Percentiles rank a stretch among this genome's conserved stretches.
phyloP scores from a whole-genome alignment of 1,140 invertebrate species.

The Cotesia glomerata region DNA sequence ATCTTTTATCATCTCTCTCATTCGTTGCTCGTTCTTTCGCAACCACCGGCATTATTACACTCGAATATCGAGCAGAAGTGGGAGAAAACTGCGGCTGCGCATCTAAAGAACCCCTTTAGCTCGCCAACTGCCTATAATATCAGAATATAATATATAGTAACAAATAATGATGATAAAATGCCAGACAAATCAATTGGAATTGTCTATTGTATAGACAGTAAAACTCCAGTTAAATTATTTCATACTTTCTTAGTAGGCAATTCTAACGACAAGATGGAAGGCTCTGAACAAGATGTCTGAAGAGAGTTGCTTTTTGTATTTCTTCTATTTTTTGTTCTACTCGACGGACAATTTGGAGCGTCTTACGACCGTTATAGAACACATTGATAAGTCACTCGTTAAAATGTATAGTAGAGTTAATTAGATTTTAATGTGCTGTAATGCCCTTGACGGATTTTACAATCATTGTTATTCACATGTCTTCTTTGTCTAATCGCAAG shows the following conservation, averaged over 20 bases:
- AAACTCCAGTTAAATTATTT: background rate
- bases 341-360: conserved; percentile 43
- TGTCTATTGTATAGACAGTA: background rate
- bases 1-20: background rate
- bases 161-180: background rate
- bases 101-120: background rate
- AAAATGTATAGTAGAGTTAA: conserved; percentile 42
- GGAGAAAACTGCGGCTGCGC: conserved; percentile 24
- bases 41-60: conserved; percentile 5
- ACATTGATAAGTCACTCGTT: conserved; percentile 40
- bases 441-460: conserved; percentile 30
- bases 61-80: conserved; percentile 26
- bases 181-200: conserved; percentile 12
- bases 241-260: background rate
- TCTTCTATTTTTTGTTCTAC: background rate
- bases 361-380: conserved; percentile 52
- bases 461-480: background rate
- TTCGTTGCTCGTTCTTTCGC: background rate
- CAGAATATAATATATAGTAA: background rate
- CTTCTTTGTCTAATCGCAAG: background rate
- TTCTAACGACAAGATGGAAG: conserved; percentile 4
- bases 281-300: conserved; percentile 23
- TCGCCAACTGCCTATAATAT: conserved; percentile 1
- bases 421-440: background rate
- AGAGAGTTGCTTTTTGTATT: no score